Conservation (phyloP, 2,113 vertebrate genomes). For the Etia nguti region DNA sequence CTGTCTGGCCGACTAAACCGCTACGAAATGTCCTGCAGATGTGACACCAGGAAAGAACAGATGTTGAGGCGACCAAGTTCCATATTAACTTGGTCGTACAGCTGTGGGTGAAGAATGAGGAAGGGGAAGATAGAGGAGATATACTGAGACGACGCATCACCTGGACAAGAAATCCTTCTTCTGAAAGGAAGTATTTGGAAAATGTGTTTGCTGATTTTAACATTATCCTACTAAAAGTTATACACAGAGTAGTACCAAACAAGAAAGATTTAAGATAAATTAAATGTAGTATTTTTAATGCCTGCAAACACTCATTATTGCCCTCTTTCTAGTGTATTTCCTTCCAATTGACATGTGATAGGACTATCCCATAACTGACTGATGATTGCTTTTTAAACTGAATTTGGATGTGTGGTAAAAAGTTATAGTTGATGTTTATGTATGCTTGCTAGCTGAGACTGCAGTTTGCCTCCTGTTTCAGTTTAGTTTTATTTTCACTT, state of each 20-base stretch:
- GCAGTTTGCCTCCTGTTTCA: background rate
- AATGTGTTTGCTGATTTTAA: background rate
- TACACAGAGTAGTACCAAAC: background rate
- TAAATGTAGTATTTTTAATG: background rate
- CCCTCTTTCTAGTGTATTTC: background rate
- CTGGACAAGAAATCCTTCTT: background rate
- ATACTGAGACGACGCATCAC: background rate
- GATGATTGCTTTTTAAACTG: background rate
- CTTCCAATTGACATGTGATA: background rate
- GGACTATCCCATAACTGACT: background rate
- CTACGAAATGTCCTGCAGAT: background rate
- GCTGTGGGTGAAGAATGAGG: background rate
- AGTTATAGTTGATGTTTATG: background rate
- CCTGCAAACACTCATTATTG: background rate
- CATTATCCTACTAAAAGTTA: background rate
- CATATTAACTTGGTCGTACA: background rate
- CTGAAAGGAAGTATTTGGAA: background rate
- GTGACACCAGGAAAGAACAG: constrained; percentile 3
- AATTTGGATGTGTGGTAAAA: background rate
- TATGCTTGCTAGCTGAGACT: background rate
- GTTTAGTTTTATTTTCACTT: background rate
- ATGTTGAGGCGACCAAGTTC: background rate
- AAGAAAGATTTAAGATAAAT: background rate
- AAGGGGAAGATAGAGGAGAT: background rate
- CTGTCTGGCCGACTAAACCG: background rate